Evolutionary conservation across 2,797 vertebrate species (phyloP), one percentile per base, ranked within the genome.

Genomic region (Tympanoctomys barrerae): DNA sequence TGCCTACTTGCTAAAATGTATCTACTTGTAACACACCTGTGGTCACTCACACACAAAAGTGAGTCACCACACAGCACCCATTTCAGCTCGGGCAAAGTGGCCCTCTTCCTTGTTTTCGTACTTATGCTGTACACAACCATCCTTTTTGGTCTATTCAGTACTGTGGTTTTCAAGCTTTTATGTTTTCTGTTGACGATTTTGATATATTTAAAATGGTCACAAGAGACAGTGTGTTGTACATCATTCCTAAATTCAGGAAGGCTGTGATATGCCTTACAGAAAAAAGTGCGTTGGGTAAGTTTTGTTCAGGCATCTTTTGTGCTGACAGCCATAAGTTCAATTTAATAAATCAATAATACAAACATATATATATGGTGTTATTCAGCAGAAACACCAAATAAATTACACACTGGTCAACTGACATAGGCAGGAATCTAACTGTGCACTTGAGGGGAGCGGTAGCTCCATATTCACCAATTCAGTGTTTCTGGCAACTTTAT

Each of bases 361-460:
- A 16, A 42, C 16, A 61, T 5, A 62, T 9, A 81, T 80, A 28
- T n/a, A 82, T 75, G 0, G 6, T 46, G 16, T 84, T 64, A 84
- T 87, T 73, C 71, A 93, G 85, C 14, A 84, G 16, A 94, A 87
- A 92, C 28, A 87, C 4, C 91, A 83, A 77, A 73, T 33, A 75
- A 87, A 36, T 75, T 73, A 84, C 16, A 12, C 70, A 77, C 0
- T 75, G 36, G 77, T 77, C 5, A 13, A 77, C 28, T 24, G 84
- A 59, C 46, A 86, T 2, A 79, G 21, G 14, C 24, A 89, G 13
- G 85, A 84, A 87, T 5, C 73, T 82, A 91, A 70, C 77, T 57
- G 57, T 84, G 0, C 68, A 84, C 24, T 87, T 78, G 49, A 46
- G 49, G 62, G n/a, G 28, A 75, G 49, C 26, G 54, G 54, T 14